Base-by-base conservation (phyloP, 2,113 vertebrate genomes). In the Peromyscus polionotus region DNA sequence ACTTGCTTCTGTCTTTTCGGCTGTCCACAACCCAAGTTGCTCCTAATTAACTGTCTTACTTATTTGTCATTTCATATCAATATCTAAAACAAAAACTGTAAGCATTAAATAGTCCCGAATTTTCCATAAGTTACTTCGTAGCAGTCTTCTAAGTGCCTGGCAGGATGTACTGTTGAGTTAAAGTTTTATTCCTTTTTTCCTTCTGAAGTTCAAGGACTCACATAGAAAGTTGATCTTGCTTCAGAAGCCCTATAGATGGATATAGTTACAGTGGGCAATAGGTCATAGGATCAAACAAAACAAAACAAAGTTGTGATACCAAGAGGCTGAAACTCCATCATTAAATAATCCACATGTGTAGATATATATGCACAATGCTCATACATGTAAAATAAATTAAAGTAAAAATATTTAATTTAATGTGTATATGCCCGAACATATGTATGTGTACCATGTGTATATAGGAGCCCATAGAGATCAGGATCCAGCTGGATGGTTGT, bases 71-170 rank as follows among this genome's bases (percentile, higher is more conserved):
- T 63, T 42, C 79, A 36, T 39, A 39, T 24, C 12, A 91, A 17
- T 73, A 86, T 72, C 39, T 67, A 91, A 96, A 11, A 61, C 54
- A 93, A 95, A 96, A 90, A 89, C 77, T 45, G 11, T 68, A 51
- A 28, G 16, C 14, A 45, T 79, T 79, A 77, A 73, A 31, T 79
- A 24, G 16, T 63, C 80, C 54, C 45, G 33, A 10, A 90, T 70
- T 87, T 92, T n/a, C 42, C 67, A 45, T 92, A 24, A 83, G 14
- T 90, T 51, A 33, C 33, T 85, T 22, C 79, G 17, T 59, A 45
- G 16, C 88, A 76, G 0, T 91, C 42, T 83, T 59, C 0, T 17
- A 90, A 65, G 26, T 42, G 45, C 63, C 20, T 48, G 16, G 4
- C 39, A 51, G 22, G 11, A 5, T 89, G 68, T 22, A 28, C 13